A percentile compares a stretch with the other conserved stretches of the same genome.
phyloP scores from a whole-genome alignment of 2,888 invertebrate genomes.

The Subacronicta megacephala region DNA sequence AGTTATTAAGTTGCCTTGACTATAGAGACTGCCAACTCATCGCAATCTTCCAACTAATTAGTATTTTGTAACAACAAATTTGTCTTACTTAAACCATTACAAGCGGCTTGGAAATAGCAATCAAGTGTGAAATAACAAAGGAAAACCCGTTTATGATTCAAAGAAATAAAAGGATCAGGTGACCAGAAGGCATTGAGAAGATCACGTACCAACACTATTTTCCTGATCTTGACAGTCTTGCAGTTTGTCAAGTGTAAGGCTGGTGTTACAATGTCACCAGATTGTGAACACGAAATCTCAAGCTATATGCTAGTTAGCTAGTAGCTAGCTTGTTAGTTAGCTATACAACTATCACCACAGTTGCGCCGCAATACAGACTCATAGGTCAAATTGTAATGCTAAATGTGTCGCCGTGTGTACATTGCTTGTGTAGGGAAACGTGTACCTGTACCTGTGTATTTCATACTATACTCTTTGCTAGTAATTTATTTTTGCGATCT shows the following conservation, averaged over 20 bases:
- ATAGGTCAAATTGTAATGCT: too few species aligned
- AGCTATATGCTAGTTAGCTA: too few species aligned
- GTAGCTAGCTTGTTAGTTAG: too few species aligned
- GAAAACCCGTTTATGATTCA: conserved; percentile 43
- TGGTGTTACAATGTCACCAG: background rate
- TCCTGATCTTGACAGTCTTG: conserved; percentile 41
- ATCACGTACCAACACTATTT: conserved; percentile 15
- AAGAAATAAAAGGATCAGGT: background rate
- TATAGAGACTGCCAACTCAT: conserved; percentile 9
- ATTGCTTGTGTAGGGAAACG: too few species aligned
- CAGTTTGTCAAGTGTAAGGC: conserved; percentile 12
- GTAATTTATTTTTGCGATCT: too few species aligned
- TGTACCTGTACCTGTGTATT: too few species aligned
- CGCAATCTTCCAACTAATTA: background rate
- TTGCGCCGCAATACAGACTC: too few species aligned
- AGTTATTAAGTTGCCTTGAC: background rate
- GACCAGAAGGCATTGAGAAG: conserved; percentile 42
- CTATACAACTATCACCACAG: too few species aligned
- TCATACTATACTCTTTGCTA: too few species aligned
- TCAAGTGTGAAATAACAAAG: conserved; percentile 29
- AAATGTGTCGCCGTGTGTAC: too few species aligned
- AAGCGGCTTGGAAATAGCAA: conserved; percentile 38
- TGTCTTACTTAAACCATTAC: conserved; percentile 12
- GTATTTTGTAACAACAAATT: conserved; percentile 15
- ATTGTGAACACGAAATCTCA: background rate